Conservation (phyloP, 2,797 vertebrate species). For the Gallinago stenura region DNA sequence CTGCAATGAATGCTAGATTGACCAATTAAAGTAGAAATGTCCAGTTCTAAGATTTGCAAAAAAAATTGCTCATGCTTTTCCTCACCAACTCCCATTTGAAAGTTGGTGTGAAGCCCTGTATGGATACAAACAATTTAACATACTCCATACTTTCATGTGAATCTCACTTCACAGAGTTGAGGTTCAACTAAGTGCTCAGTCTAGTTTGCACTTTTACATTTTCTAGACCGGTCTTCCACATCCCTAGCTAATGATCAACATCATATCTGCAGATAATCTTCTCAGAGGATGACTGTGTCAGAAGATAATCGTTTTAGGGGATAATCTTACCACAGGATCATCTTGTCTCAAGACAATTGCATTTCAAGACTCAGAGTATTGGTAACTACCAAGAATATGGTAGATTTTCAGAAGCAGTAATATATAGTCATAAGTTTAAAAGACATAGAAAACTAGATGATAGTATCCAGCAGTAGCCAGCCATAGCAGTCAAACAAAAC, state of each 20-base stretch:
- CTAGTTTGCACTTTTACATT: conserved; percentile 1
- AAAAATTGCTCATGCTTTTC: background rate
- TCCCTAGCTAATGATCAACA: conserved; percentile 44
- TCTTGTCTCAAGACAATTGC: conserved; percentile 34
- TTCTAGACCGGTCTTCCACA: conserved; percentile 15
- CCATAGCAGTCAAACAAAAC: background rate
- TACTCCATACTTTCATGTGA: background rate
- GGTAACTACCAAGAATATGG: background rate
- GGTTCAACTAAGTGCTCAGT: background rate
- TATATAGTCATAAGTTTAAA: background rate
- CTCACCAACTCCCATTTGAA: background rate
- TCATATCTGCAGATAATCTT: conserved; percentile 50
- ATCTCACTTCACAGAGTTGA: background rate
- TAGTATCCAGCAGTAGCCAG: background rate
- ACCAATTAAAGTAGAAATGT: background rate
- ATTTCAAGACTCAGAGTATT: conserved; percentile 30
- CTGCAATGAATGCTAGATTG: background rate
- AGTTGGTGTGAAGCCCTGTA: background rate
- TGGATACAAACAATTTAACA: background rate
- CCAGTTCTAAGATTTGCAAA: background rate
- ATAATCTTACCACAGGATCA: conserved; percentile 56
- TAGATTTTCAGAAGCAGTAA: background rate
- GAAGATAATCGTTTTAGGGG: conserved; percentile 57
- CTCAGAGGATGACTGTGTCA: conserved; percentile 18
- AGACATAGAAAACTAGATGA: background rate